Conservation (phyloP, 1,140 invertebrate species). For the Sitobion miscanthi region DNA sequence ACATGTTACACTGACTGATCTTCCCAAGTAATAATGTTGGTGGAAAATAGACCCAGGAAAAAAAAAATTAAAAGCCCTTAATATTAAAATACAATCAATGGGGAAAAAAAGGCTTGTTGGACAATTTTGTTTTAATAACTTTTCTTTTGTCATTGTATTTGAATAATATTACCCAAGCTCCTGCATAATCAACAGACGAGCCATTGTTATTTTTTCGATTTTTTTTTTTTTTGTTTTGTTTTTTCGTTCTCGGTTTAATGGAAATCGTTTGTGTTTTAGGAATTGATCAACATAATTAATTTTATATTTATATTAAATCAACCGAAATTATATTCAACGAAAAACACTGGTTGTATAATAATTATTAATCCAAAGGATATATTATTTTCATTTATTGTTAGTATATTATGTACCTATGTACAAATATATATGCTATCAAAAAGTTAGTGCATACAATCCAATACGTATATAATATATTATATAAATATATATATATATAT, state of each 20-base stretch:
- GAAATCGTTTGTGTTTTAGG: neutral
- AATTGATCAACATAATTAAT: constrained; percentile 11
- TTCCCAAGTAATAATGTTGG: neutral
- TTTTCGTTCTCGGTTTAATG: neutral
- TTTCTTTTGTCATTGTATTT: constrained; percentile 26
- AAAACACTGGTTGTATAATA: neutral
- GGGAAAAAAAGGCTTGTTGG: constrained; percentile 6
- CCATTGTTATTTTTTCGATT: constrained; percentile 2
- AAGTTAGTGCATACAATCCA: neutral
- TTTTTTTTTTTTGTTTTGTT: neutral
- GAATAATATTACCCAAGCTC: constrained; percentile 27
- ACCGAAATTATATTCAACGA: neutral
- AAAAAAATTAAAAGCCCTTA: constrained; percentile 9
- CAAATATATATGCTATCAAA: neutral
- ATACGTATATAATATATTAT: neutral
- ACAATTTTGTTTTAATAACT: constrained; percentile 40
- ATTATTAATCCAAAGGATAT: neutral
- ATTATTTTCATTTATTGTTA: neutral
- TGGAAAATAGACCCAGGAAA: constrained; percentile 1
- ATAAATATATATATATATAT: neutral
- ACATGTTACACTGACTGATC: neutral
- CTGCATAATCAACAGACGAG: constrained; percentile 12
- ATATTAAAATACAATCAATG: constrained; percentile 26
- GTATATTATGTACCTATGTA: neutral
- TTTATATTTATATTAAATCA: constrained; percentile 30